phyloP scores from a whole-genome alignment of 2,888 invertebrate genomes.

The Mamestra brassicae region DNA sequence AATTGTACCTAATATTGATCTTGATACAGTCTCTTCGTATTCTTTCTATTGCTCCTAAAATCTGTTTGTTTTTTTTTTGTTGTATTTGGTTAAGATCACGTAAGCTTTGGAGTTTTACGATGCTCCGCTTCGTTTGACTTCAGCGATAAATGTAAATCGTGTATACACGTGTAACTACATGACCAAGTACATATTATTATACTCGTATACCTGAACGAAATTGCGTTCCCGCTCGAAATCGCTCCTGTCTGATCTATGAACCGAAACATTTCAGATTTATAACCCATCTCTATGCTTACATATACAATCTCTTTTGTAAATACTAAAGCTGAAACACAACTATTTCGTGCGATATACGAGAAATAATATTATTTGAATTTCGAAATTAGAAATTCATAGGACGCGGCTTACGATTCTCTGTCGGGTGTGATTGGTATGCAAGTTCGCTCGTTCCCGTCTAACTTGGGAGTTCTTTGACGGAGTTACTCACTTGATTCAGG shows the following conservation, averaged over 20 bases:
- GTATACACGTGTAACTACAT: slow-evolving; percentile 40
- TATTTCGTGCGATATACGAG: slow-evolving; percentile 48
- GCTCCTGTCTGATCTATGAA: slow-evolving; percentile 52
- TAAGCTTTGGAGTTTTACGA: slow-evolving; percentile 26
- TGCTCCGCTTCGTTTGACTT: slow-evolving; percentile 36
- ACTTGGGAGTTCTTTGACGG: slow-evolving; percentile 66
- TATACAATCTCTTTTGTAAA: slow-evolving; percentile 56
- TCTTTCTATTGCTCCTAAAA: slow-evolving; percentile 3
- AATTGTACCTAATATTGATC: too few relatives aligned
- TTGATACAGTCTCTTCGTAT: too few relatives aligned
- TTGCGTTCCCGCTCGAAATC: slow-evolving; percentile 38
- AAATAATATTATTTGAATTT: slow-evolving; percentile 55
- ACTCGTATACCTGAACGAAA: slow-evolving; percentile 37
- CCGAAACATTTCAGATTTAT: slow-evolving; percentile 57
- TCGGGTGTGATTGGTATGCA: slow-evolving; percentile 74
- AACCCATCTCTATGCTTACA: slow-evolving; percentile 34
- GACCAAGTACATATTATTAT: slow-evolving; percentile 21
- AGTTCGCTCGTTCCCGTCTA: slow-evolving; percentile 60
- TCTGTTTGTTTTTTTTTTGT: neutral
- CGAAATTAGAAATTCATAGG: slow-evolving; percentile 74
- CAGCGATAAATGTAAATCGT: slow-evolving; percentile 56
- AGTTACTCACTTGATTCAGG: slow-evolving; percentile 69
- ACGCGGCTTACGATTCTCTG: slow-evolving; percentile 71
- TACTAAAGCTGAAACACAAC: slow-evolving; percentile 38
- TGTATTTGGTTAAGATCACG: slow-evolving; percentile 26